phyloP scores from a whole-genome alignment of 2,888 invertebrate genomes.

The Criorhina ranunculi region DNA sequence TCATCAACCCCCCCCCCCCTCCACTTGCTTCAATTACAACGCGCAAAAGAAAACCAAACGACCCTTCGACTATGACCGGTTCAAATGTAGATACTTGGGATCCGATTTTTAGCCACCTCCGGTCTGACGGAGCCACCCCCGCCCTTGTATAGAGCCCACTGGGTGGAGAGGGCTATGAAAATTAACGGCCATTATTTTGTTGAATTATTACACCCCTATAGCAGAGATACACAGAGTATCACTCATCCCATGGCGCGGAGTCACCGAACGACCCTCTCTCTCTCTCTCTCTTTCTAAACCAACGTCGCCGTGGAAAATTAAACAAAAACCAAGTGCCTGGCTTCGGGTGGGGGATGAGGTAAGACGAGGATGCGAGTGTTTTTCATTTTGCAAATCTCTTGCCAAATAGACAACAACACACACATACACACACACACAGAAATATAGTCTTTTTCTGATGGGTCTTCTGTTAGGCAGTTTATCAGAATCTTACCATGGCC shows the following conservation, averaged over 20 bases:
- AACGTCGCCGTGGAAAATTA: constrained; percentile 60
- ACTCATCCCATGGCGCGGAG: constrained; percentile 61
- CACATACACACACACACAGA: constrained; percentile 61
- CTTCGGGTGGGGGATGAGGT: background rate
- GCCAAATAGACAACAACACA: constrained; percentile 75
- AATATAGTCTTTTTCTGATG: constrained; percentile 39
- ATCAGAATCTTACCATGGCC: constrained; percentile 59
- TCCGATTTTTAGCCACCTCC: constrained; percentile 67
- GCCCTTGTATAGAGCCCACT: constrained; percentile 10
- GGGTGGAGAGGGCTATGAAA: constrained; percentile 63
- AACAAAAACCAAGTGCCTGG: constrained; percentile 63
- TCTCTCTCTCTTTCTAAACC: no score
- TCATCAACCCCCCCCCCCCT: constrained; percentile 23
- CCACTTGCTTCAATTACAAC: constrained; percentile 45
- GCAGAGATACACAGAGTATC: constrained; percentile 68
- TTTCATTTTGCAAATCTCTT: constrained; percentile 75
- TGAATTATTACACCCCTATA: constrained; percentile 75
- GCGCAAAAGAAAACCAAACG: constrained; percentile 17
- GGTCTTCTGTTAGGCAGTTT: constrained; percentile 69
- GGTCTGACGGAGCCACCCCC: no score
- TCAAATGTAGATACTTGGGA: constrained; percentile 61
- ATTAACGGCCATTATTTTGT: constrained; percentile 77
- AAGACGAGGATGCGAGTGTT: constrained; percentile 55
- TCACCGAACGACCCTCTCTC: constrained; percentile 38
- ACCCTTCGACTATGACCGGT: constrained; percentile 69